Evolutionary conservation across 2,888 invertebrate genomes (phyloP).

Genomic region (Malthinus flaveolus): DNA sequence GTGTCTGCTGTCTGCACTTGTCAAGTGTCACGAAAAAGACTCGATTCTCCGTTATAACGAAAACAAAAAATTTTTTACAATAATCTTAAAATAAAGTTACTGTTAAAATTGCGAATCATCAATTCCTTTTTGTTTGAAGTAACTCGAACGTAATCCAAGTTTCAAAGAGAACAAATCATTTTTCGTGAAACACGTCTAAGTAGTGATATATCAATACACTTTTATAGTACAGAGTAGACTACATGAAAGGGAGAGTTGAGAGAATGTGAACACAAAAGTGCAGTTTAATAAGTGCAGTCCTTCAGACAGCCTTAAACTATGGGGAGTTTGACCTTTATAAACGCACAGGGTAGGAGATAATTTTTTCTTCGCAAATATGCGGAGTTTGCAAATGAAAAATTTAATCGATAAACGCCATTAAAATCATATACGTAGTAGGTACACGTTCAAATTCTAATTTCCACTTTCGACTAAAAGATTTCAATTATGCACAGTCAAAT

Average conservation of each 20-base stretch:
- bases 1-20: too few relatives aligned
- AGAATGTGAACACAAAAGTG: constrained; percentile 28
- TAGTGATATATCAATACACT: constrained; percentile 13
- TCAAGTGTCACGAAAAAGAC: too few relatives aligned
- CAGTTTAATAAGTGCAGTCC: constrained; percentile 37
- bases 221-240: constrained; percentile 6
- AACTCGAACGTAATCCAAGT: neutral
- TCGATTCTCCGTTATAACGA: too few relatives aligned
- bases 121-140: too few relatives aligned
- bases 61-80: too few relatives aligned
- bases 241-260: constrained; percentile 34
- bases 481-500: neutral
- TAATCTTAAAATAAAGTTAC: too few relatives aligned
- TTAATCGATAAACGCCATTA: too few relatives aligned
- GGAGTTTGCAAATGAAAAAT: too few relatives aligned
- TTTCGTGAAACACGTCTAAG: neutral
- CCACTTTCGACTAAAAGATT: too few relatives aligned
- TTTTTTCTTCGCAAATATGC: neutral
- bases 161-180: neutral
- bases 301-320: constrained; percentile 38
- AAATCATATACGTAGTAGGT: too few relatives aligned
- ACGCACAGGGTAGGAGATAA: constrained; percentile 16
- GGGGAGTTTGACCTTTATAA: constrained; percentile 36
- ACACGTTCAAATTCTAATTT: too few relatives aligned
- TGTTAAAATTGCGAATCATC: too few relatives aligned